A percentile compares a stretch with the other conserved stretches of the same genome.
phyloP scores from a whole-genome alignment of 2,113 vertebrate species.

The Nicator chloris region DNA sequence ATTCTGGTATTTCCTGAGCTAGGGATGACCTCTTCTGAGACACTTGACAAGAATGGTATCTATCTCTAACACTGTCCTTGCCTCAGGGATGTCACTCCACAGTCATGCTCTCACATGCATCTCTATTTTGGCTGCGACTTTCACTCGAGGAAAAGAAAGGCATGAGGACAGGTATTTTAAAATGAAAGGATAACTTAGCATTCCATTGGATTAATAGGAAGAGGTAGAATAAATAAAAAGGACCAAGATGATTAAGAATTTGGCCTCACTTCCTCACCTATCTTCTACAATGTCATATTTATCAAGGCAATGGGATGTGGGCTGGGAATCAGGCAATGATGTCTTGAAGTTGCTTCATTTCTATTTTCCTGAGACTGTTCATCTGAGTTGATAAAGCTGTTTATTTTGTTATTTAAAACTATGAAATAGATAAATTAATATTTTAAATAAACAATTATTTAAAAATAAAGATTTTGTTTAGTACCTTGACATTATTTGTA shows the following conservation, averaged over 20 bases:
- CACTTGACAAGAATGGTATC: not conserved
- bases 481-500: not conserved
- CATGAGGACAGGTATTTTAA: not conserved
- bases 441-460: not conserved
- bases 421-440: not conserved
- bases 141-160: not conserved
- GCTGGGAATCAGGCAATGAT: not conserved
- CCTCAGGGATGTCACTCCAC: not conserved
- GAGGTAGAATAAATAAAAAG: not conserved
- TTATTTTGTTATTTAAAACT: not conserved
- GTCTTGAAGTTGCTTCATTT: not conserved
- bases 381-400: not conserved
- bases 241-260: not conserved
- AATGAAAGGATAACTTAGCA: not conserved
- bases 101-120: not conserved
- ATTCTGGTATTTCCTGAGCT: not conserved
- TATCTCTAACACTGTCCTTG: not conserved
- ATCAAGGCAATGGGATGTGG: not conserved
- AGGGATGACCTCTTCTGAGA: not conserved
- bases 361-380: not conserved
- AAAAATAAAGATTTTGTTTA: not conserved
- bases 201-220: not conserved
- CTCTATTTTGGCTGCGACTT: not conserved
- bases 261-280: not conserved
- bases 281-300: not conserved